Evolutionary conservation across 2,797 vertebrate species (phyloP), one percentile per base, ranked within the genome.

Genomic region (Peromyscus nudipes): DNA sequence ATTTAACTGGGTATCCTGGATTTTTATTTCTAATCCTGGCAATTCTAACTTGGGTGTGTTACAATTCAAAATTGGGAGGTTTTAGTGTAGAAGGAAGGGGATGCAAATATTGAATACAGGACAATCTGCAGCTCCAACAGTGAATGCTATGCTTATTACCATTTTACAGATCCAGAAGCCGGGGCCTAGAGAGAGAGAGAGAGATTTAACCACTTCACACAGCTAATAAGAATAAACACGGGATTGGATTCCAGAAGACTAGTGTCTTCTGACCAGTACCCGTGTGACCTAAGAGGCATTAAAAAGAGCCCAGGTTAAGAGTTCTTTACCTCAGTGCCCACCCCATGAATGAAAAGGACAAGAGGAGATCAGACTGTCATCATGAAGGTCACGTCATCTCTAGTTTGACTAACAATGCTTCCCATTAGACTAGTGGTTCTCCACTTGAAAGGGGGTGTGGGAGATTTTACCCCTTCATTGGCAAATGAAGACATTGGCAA

Each of bases 21-120:
- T 82, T 77, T 95, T 92, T 89, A 19, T 89, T 86, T 83, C 46
- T 83, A 73, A 76, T 29, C 60, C 62, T 83, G 69, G 25, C 3
- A 40, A 52, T 65, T 62, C 81, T 92, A 75, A 76, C 8, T 25
- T 64, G 29, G 82, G 25, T 46, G 40, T 21, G 40, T 34, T 65
- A 6, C n/a, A 11, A 17, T 23, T 57, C 19, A 83, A 79, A 79
- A 43, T 8, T n/a, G 34, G 81, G 21, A 14, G 23, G 27, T 88
- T 79, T 84, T 91, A 34, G 29, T 73, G 29, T n/a, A 67, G 52
- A 85, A 65, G 49, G 75, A 91, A 21, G 27, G 62, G 4, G 40
- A 25, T 43, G 27, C 3, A 62, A 43, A 89, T 73, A 85, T 3
- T 77, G 37, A 6, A 2, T 49, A 73, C 23, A 21, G 19, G 9